Evolutionary conservation across 1,140 invertebrate genomes (phyloP), one percentile per base, ranked within the genome.

Genomic region (Drosophila chauvacae): DNA sequence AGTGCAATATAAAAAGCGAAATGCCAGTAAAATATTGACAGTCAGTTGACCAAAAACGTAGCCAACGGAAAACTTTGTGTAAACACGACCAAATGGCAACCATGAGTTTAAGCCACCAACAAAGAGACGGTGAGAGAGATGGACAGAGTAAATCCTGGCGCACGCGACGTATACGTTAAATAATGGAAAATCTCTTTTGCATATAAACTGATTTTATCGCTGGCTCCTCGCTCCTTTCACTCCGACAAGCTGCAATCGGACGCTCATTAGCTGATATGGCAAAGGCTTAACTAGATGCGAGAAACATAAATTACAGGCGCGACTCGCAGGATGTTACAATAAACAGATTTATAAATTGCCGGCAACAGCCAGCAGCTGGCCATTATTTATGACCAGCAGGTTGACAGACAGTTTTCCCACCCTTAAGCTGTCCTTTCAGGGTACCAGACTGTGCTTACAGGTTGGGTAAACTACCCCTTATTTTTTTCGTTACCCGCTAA

Each of bases 1-100:
- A 42, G 44, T 55, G 55, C 50, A 63, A 82, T 61, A 56, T 53
- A 72, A 77, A 70, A 69, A 77, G 33, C 50, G 42, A 68, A 59
- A 55, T 42, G 45, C 55, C 80, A 78, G 78, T 82, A 77, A 79
- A 77, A 83, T 80, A 83, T 86, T 86, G 76, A 82, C 55, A 71
- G 70, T 65, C 65, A 65, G 65, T 53, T 75, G 60, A 73, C 72
- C 69, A 56, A 65, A 74, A 53, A 65, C 65, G 61, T 37, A 51
- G 45, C 30, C 53, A 53, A 44, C 41, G 26, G 51, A 68, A 60
- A 71, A 57, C 61, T 53, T 66, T 76, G 41, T 80, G 71, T 68
- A 80, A 87, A 77, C 77, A 70, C 44, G 10, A 23, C 18, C 51
- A 16, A 7, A 14, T 23, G 53, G 14, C 18, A 37, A 53, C 45